These are phyloP conservation scores for Leptinotarsa haldemani DNA, from an alignment of 2,888 invertebrate species.

Conservation along the genomic window DNA sequence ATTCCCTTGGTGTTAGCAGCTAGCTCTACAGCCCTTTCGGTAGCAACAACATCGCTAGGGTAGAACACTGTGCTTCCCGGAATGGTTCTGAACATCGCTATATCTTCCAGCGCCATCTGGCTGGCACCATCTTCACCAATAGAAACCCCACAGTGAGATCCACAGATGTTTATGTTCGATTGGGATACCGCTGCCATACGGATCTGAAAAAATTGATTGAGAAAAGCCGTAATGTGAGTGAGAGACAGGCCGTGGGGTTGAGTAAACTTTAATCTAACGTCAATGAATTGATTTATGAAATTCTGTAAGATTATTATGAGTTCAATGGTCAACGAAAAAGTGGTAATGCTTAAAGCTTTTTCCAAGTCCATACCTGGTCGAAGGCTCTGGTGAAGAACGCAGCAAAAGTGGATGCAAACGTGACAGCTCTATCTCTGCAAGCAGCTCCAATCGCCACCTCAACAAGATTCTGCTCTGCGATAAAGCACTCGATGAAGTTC, in stretches of 20 bases:
- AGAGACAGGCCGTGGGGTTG: too few relatives aligned
- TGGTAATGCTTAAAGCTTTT: too few relatives aligned
- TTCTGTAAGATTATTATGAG: too few relatives aligned
- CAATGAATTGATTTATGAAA: too few relatives aligned
- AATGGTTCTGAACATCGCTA: constrained; percentile 93
- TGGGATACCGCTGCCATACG: constrained; percentile 99
- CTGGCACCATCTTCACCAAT: constrained; percentile 99
- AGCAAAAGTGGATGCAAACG: constrained; percentile 97
- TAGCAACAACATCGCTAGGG: constrained; percentile 91
- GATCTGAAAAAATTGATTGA: constrained; percentile 70
- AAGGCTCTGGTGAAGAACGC: constrained; percentile 96
- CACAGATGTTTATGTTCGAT: constrained; percentile 94
- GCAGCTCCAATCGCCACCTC: constrained; percentile 95
- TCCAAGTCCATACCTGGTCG: constrained; percentile 79
- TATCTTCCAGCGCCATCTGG: constrained; percentile 98
- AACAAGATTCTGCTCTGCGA: constrained; percentile 98
- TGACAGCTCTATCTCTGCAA: constrained; percentile 91
- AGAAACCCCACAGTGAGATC: constrained; percentile 97
- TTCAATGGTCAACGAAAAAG: too few relatives aligned
- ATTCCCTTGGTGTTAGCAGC: constrained; percentile 91
- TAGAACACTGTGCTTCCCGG: constrained; percentile 85
- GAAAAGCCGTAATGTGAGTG: too few relatives aligned
- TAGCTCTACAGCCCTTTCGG: constrained; percentile 93
- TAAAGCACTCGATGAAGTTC: constrained; percentile 96
- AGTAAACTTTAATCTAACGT: too few relatives aligned